Evolutionary conservation across 1,140 invertebrate species (phyloP), one percentile per base, ranked within the genome.

Genomic region (Sarcophaga peregrina): DNA sequence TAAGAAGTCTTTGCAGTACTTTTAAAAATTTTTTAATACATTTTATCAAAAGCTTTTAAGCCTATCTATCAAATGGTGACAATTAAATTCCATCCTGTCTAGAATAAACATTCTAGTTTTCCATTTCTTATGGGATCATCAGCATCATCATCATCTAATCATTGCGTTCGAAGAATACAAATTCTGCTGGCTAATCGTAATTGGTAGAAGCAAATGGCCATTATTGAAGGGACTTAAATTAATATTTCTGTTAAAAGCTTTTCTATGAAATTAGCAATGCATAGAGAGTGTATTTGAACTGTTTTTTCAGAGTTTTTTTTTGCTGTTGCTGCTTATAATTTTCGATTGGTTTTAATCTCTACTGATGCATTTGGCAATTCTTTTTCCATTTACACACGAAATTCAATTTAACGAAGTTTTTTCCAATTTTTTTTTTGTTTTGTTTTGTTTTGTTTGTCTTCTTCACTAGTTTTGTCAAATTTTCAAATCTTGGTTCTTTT

Each of bases 321-420:
- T 82, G 13, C 3, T 68, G 25, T 37, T 37, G 25, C 25, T 37
- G 25, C 25, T 37, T 37, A 37, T 37, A n/a, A 37, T 37, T 37
- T 37, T 37, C 25, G 25, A 10, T 10, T 20, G 17, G 10, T 48
- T 82, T 15, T 74, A 73, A 72, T 68, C 62, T 76, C 46, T 48
- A 6, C 74, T 76, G 45, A 46, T 54, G 81, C 81, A 75, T 75
- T 82, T 82, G 81, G 7, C 62, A 68, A 37, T 37, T 37, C 25
- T 37, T 37, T n/a, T 37, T 37, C 25, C 25, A 37, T 37, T 2
- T 20, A 68, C 62, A 68, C 62, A 68, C 62, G 62, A 68, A 68
- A 68, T 68, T 68, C 62, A 68, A 68, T 68, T 68, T 68, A 68
- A 68, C 62, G 62, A 68, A 68, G 62, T 68, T 68, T 17, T 58